Evolutionary conservation across 2,888 invertebrate genomes (phyloP), one percentile per base, ranked within the genome.

Genomic region (Auanema freiburgensis): DNA sequence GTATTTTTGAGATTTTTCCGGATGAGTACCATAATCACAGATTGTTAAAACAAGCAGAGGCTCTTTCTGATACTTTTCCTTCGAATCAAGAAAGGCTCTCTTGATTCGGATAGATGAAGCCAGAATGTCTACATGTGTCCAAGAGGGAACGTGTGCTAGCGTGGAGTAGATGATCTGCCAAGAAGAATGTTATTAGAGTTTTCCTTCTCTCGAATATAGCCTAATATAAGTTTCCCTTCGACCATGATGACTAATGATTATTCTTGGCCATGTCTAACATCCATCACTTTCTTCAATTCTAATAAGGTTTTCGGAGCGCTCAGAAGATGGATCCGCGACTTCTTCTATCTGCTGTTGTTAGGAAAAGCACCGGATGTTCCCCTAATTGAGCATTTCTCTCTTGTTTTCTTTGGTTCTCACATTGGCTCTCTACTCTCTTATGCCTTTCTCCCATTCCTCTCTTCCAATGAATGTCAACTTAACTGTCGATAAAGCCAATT

Each of bases 131-230:
- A 79, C 65, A 59, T 76, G 72, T 16, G 69, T 73, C 66, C 80
- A 79, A 21, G 79, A 64, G 44, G 74, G 74, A 41, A 64, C 49
- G 50, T 71, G 66, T 11, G 76, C 79, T 50, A 76, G 65, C 8
- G 81, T 80, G 4, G 81, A 79, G 55, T 81, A 79, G 50, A 81
- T 66, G 12, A 81, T 71, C 80, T 79, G 63, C 8, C 73, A 69
- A 11, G 14, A 43, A 5, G 6, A 43, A 41, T 55, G 8, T 55
- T 14, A 52, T 52, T 23, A 8, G 33, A 33, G 33, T 8, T 5
- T 33, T n/a, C 4, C 46, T 46, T 46, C 16, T 46, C 46, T 6
- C n/a, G n/a, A n/a, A 33, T 33, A 33, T 33, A 3, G 33, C 8
- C 8, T 33, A 52, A 21, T 23, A 8, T 52, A 52, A 52, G 24